phyloP scores from a whole-genome alignment of 2,113 vertebrate genomes.

The Gasterosteus aculeatus region DNA sequence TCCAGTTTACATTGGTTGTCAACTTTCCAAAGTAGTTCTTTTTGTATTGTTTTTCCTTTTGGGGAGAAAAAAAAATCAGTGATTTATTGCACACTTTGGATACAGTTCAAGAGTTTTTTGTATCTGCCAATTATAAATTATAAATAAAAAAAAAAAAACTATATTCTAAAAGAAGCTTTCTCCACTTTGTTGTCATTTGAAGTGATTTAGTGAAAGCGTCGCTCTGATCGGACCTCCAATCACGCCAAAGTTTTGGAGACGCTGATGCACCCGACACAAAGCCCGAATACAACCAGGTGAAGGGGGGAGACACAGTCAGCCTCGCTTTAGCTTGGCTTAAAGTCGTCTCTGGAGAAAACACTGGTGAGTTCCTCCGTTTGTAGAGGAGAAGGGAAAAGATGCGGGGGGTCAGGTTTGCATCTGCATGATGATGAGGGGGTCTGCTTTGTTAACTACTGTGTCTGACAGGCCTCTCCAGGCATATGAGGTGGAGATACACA shows the following conservation, averaged over 20 bases:
- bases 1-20: conserved; percentile 89
- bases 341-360: conserved; percentile 52
- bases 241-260: neutral
- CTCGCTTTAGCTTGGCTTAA: conserved; percentile 54
- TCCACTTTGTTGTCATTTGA: neutral
- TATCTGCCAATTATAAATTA: conserved; percentile 95
- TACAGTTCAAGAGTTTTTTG: conserved; percentile 94
- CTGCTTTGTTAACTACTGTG: conserved; percentile 71
- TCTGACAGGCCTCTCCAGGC: conserved; percentile 75
- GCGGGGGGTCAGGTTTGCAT: conserved; percentile 63
- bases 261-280: neutral
- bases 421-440: conserved; percentile 69
- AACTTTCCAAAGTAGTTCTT: conserved; percentile 87
- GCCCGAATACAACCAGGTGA: conserved; percentile 45
- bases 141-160: conserved; percentile 88
- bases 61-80: conserved; percentile 85
- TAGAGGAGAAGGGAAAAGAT: conserved; percentile 15
- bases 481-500: conserved; percentile 74
- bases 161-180: conserved; percentile 81
- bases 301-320: conserved; percentile 12
- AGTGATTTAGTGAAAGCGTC: neutral
- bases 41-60: conserved; percentile 85
- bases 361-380: conserved; percentile 47
- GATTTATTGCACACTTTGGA: conserved; percentile 99
- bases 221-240: neutral